phyloP scores from a whole-genome alignment of 2,113 vertebrate species.

The Eubucco bourcierii region DNA sequence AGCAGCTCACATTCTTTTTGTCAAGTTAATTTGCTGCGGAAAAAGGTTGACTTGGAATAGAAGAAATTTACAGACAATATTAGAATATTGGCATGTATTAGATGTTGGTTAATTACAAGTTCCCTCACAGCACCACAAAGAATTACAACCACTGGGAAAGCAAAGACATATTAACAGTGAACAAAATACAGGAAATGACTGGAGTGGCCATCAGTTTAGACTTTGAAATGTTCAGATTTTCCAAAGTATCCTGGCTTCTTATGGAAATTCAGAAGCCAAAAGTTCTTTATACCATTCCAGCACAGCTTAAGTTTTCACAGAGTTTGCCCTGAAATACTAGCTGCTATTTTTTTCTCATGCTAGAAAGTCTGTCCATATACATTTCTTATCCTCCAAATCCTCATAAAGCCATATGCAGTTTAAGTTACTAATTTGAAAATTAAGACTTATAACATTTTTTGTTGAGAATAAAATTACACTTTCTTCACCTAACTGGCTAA shows the following conservation, averaged over 20 bases:
- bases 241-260: neutral
- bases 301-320: neutral
- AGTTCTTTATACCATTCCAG: neutral
- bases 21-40: neutral
- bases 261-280: neutral
- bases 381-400: neutral
- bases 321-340: neutral
- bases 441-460: neutral
- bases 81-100: neutral
- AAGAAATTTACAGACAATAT: neutral
- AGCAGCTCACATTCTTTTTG: neutral
- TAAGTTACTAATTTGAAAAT: neutral
- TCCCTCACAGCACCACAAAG: neutral
- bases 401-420: neutral
- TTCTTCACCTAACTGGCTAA: neutral
- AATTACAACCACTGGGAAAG: neutral
- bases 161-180: neutral
- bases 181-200: neutral
- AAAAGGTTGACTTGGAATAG: neutral
- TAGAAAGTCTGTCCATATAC: neutral
- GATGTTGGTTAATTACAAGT: neutral
- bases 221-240: neutral
- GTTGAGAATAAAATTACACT: neutral
- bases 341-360: neutral
- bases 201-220: neutral